These are phyloP conservation scores for Galbula dea DNA, from an alignment of 2,113 vertebrate species.

Conservation along the genomic window DNA sequence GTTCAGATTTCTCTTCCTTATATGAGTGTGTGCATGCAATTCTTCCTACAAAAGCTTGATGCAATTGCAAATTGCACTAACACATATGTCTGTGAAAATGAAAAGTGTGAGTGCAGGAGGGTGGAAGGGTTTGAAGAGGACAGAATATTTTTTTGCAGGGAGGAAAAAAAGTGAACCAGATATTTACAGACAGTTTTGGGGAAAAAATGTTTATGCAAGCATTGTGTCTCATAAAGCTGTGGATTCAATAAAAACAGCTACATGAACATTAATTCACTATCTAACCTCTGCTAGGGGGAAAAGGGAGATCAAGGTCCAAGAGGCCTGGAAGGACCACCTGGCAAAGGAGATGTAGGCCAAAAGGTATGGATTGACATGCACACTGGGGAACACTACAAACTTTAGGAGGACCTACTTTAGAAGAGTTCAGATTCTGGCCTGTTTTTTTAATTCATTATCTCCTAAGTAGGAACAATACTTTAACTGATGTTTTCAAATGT, in stretches of 20 bases:
- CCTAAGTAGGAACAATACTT: not conserved
- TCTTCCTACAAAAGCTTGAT: not conserved
- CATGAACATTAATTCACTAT: not conserved
- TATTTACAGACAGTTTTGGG: not conserved
- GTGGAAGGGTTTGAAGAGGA: not conserved
- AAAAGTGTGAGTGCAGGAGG: not conserved
- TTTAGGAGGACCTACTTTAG: not conserved
- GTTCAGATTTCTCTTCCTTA: not conserved
- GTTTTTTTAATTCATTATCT: not conserved
- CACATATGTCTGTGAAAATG: not conserved
- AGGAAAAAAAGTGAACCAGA: not conserved
- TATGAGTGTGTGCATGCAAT: not conserved
- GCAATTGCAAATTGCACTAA: not conserved
- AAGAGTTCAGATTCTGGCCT: not conserved
- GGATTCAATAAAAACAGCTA: not conserved
- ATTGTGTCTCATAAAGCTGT: not conserved
- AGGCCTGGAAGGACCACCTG: conserved; percentile 60
- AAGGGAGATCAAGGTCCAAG: conserved; percentile 69
- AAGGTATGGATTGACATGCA: conserved; percentile 50
- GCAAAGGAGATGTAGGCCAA: conserved; percentile 46
- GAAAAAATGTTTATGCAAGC: not conserved
- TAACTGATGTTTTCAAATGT: not conserved
- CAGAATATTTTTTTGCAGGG: not conserved
- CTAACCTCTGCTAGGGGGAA: conserved; percentile 75
- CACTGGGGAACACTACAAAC: not conserved